Evolutionary conservation across 2,888 invertebrate species (phyloP).

Genomic region (Pomacea canaliculata): DNA sequence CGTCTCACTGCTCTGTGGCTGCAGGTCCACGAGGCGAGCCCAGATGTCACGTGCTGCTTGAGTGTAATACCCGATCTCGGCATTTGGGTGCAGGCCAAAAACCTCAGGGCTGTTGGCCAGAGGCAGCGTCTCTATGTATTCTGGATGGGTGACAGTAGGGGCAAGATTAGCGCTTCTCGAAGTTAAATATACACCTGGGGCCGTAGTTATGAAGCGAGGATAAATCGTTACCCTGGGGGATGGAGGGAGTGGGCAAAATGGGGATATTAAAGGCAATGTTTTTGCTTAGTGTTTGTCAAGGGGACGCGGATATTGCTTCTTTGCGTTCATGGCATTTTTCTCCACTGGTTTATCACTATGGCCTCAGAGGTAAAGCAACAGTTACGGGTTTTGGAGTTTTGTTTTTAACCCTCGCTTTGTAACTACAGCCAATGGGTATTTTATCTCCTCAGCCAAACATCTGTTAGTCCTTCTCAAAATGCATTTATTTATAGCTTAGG

Average conservation of each 20-base stretch:
- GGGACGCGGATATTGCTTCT: too few relatives aligned
- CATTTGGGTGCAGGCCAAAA: conserved; percentile 92
- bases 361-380: too few relatives aligned
- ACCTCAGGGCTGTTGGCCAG: conserved; percentile 89
- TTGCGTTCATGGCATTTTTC: too few relatives aligned
- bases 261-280: neutral
- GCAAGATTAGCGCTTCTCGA: neutral
- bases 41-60: conserved; percentile 87
- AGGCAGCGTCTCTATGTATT: conserved; percentile 83
- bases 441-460: too few relatives aligned
- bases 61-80: conserved; percentile 92
- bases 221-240: neutral
- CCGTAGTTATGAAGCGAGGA: neutral
- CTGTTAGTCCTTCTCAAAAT: too few relatives aligned
- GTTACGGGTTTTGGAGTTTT: too few relatives aligned
- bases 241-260: neutral
- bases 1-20: conserved; percentile 84
- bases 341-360: too few relatives aligned
- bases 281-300: neutral
- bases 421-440: too few relatives aligned
- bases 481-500: too few relatives aligned
- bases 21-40: conserved; percentile 85
- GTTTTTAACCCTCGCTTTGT: too few relatives aligned
- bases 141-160: conserved; percentile 68
- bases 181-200: neutral